phyloP scores from a whole-genome alignment of 2,888 invertebrate species.

The Aethes cnicana region DNA sequence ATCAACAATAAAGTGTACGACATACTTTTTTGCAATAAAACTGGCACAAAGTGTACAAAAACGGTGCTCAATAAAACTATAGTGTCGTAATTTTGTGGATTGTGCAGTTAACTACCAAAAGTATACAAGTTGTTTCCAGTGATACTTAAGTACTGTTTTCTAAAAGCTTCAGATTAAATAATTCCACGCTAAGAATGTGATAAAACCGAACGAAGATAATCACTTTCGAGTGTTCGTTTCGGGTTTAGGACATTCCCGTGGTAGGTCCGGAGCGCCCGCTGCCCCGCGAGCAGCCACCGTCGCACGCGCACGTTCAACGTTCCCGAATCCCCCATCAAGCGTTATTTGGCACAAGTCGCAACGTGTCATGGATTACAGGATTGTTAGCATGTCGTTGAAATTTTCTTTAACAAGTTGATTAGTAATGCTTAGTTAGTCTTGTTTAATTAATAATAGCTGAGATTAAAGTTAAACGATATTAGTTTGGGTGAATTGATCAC shows the following conservation, averaged over 20 bases:
- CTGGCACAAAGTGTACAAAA: conserved; percentile 24
- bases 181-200: background rate
- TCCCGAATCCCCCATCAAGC: conserved; percentile 36
- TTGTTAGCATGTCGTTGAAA: too few species aligned
- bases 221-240: background rate
- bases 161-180: background rate
- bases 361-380: background rate
- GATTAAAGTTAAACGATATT: too few species aligned
- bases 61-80: conserved; percentile 18
- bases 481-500: conserved; percentile 7
- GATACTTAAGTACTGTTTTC: background rate
- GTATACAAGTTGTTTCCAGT: background rate
- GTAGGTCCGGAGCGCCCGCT: conserved; percentile 69
- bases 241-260: conserved; percentile 39
- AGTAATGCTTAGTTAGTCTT: too few species aligned
- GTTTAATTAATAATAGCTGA: too few species aligned
- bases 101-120: conserved; percentile 20
- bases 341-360: conserved; percentile 24
- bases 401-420: too few species aligned
- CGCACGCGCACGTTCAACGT: too few species aligned
- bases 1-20: conserved; percentile 3
- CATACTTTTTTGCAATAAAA: conserved; percentile 13
- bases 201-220: conserved; percentile 7
- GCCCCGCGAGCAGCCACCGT: conserved; percentile 47
- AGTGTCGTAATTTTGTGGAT: conserved; percentile 20